These are phyloP conservation scores for Lepetodrilus schrolli DNA, from an alignment of 2,888 invertebrate species.

Conservation along the genomic window DNA sequence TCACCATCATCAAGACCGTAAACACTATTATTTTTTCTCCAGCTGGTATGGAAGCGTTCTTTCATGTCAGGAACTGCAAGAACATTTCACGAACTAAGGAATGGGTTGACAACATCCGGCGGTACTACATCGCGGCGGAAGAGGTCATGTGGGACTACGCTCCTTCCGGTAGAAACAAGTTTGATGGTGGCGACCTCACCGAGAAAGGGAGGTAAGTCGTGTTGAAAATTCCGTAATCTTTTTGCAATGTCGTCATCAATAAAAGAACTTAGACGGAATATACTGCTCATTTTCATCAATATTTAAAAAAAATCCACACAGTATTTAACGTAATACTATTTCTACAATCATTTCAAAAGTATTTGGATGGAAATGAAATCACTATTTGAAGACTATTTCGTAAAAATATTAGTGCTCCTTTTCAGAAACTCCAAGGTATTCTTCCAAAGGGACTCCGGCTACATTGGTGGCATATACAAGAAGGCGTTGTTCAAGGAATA, in stretches of 20 bases:
- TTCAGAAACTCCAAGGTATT: slow-evolving; percentile 36
- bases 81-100: not conserved
- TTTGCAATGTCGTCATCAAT: too few species aligned
- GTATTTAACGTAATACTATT: too few species aligned
- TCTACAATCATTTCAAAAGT: too few species aligned
- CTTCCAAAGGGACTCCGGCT: slow-evolving; percentile 22
- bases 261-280: too few species aligned
- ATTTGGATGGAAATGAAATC: too few species aligned
- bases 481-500: slow-evolving; percentile 42
- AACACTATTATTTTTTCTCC: not conserved
- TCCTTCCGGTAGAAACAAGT: slow-evolving; percentile 41
- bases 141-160: slow-evolving; percentile 58
- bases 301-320: too few species aligned
- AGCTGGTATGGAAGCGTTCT: slow-evolving; percentile 37
- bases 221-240: too few species aligned
- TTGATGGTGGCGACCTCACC: slow-evolving; percentile 32
- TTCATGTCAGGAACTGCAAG: slow-evolving; percentile 25
- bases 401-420: not conserved
- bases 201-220: slow-evolving; percentile 33
- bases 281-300: too few species aligned
- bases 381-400: too few species aligned
- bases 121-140: slow-evolving; percentile 56
- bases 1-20: too few species aligned
- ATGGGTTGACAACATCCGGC: slow-evolving; percentile 7
- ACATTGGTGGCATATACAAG: slow-evolving; percentile 37